Base-by-base conservation (phyloP, 2,888 invertebrate species). In the Phragmatobia fuliginosa region DNA sequence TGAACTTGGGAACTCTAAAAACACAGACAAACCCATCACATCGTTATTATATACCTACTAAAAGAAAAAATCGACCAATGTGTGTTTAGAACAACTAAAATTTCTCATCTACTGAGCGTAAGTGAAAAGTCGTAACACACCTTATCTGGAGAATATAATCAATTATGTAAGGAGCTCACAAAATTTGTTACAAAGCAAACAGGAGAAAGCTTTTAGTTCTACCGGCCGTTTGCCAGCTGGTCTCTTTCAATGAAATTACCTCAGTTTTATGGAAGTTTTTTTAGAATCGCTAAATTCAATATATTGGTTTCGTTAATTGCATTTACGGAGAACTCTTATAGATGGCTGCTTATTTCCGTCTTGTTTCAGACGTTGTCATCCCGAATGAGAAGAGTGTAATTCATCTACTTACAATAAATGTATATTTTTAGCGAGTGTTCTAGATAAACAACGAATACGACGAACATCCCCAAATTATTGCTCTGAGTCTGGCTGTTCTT, bases 161-260 rank as follows among this genome's bases (percentile, higher is more conserved):
- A 69, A 69, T 69, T 69, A 69, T 69, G 65, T 69, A 65, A 65
- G 56, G 8, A 52, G 36, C 52, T 69, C 64, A 10, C 21, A 41
- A 69, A 69, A 64, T 66, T 61, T 66, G 69, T 69, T 56, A 52
- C 65, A 62, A 65, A 65, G 52, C 65, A 65, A 69, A 69, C 69
- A 69, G 31, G 52, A 38, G 56, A 69, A 69, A 66, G 69, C 69
- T 69, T 70, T 66, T 70, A 66, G 66, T 58, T 61, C 16, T 28
- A 58, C 66, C 41, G 66, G 32, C 58, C 66, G 56, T 58, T 70
- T 31, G 70, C 70, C 66, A 66, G 62, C 52, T 70, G 70, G 28
- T 60, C 21, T 28, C 49, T 6, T 38, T 60, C 68, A 61, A 61
- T 61, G 21, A 60, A 64, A 52, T 67, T 49, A 62, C 2, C 60